These are phyloP conservation scores for Chrysolina haemoptera DNA, from an alignment of 2,888 invertebrate genomes.

Conservation along the genomic window DNA sequence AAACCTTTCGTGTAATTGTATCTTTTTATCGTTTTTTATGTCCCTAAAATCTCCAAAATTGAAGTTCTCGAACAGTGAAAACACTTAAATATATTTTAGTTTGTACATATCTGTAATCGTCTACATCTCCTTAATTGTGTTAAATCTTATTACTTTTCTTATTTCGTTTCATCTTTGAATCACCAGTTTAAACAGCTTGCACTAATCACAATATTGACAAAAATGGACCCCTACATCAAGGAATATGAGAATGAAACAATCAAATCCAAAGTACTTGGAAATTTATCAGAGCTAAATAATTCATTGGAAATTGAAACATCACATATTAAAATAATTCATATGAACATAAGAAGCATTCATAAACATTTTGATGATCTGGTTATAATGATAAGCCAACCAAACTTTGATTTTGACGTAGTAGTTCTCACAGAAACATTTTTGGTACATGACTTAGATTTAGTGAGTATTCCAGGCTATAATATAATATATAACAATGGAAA, in stretches of 20 bases:
- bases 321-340: slow-evolving; percentile 21
- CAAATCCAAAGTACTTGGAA: slow-evolving; percentile 1
- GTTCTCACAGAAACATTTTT: slow-evolving; percentile 19
- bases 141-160: slow-evolving; percentile 4
- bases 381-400: slow-evolving; percentile 11
- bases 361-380: slow-evolving; percentile 27
- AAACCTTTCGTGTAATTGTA: too few species aligned
- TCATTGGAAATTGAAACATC: slow-evolving; percentile 11
- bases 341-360: slow-evolving; percentile 20
- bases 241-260: slow-evolving; percentile 12
- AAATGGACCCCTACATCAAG: slow-evolving; percentile 8
- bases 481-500: slow-evolving; percentile 17
- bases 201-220: not conserved
- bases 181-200: not conserved
- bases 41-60: not conserved
- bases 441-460: slow-evolving; percentile 2
- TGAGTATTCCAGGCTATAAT: slow-evolving; percentile 16
- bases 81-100: not conserved
- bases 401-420: slow-evolving; percentile 11
- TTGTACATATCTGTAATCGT: not conserved
- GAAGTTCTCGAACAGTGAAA: not conserved
- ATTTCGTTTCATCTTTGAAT: not conserved
- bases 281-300: slow-evolving; percentile 7
- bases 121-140: slow-evolving; percentile 3
- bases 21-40: too few species aligned